These are phyloP conservation scores for Tachina lurida DNA, from an alignment of 2,888 invertebrate genomes.

Conservation along the genomic window DNA sequence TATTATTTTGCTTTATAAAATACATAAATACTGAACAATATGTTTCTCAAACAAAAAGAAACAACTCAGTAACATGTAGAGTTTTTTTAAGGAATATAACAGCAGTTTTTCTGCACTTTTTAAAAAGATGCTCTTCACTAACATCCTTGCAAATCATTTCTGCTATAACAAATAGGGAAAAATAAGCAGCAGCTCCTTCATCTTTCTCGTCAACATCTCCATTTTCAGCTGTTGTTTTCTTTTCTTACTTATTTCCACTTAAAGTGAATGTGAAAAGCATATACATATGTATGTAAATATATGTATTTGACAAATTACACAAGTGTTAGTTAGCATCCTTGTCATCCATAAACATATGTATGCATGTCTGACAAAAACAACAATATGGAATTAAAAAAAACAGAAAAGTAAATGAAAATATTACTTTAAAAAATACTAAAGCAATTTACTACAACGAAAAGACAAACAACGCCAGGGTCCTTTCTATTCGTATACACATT, in stretches of 20 bases:
- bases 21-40: constrained; percentile 28
- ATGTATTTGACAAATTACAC: constrained; percentile 68
- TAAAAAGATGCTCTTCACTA: constrained; percentile 5
- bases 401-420: constrained; percentile 8
- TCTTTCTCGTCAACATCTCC: constrained; percentile 25
- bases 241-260: constrained; percentile 29
- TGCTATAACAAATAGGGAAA: neutral
- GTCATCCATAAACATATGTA: neutral
- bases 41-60: neutral
- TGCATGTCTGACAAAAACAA: neutral
- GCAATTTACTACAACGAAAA: neutral
- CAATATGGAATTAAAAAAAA: neutral
- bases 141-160: neutral
- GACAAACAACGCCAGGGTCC: constrained; percentile 4
- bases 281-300: constrained; percentile 3
- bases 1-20: constrained; percentile 21
- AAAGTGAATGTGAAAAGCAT: constrained; percentile 60
- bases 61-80: constrained; percentile 13
- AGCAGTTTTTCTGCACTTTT: neutral
- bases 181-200: constrained; percentile 11
- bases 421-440: constrained; percentile 48
- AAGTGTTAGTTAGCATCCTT: constrained; percentile 56
- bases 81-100: neutral
- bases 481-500: neutral
- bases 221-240: constrained; percentile 20